These are phyloP conservation scores for Bradysia coprophila DNA, from an alignment of 1,140 invertebrate genomes.

Conservation along the genomic window DNA sequence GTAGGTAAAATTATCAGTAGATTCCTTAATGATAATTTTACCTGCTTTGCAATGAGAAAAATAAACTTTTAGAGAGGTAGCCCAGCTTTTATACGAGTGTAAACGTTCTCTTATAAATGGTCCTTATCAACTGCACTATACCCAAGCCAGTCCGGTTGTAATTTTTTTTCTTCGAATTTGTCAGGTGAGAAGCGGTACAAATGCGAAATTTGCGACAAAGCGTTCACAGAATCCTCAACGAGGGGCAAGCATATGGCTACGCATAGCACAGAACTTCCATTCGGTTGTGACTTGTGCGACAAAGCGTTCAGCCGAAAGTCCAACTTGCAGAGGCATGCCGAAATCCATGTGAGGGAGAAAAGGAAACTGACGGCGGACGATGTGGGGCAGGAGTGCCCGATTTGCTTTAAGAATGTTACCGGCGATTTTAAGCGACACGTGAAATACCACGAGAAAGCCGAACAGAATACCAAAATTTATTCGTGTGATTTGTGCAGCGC, in stretches of 20 bases:
- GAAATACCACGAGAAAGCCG: neutral
- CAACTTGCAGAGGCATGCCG: neutral
- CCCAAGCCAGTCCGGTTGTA: too few relatives aligned
- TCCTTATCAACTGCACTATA: too few relatives aligned
- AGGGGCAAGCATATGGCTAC: neutral
- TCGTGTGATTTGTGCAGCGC: neutral
- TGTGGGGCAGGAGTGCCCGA: neutral
- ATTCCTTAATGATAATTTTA: too few relatives aligned
- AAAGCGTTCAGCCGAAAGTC: neutral
- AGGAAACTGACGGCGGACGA: too few relatives aligned
- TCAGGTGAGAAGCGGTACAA: neutral
- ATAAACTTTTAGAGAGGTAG: too few relatives aligned
- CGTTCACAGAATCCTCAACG: neutral
- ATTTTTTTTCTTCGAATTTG: too few relatives aligned
- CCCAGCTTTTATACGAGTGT: too few relatives aligned
- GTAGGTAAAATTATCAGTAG: too few relatives aligned
- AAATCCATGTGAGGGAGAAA: neutral
- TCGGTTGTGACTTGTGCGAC: neutral
- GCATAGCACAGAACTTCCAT: neutral
- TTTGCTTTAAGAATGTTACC: neutral
- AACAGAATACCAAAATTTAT: neutral
- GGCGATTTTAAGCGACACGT: neutral
- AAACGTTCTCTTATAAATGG: too few relatives aligned
- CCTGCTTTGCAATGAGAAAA: too few relatives aligned
- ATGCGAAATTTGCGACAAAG: neutral